Base-by-base conservation (phyloP, 2,797 vertebrate genomes). In the Sebastes jordani region DNA sequence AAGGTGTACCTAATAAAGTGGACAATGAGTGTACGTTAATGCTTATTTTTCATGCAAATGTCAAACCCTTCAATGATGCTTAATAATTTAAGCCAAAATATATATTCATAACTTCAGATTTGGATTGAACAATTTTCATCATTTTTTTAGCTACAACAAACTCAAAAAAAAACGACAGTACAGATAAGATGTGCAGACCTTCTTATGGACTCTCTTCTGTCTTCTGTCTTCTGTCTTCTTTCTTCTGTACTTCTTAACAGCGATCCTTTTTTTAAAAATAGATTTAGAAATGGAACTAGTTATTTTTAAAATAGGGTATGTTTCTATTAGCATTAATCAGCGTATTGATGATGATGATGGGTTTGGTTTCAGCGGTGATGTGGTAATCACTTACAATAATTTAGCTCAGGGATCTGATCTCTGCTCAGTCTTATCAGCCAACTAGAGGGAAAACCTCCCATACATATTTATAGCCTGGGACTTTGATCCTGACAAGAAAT, bases 241-340 rank as follows among this genome's bases (percentile, higher is more conserved):
- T 52, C 49, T 8, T 52, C 9, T 52, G 49, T 52, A 52, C 29
- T 36, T 68, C n/a, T 25, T 54, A 76, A 82, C 78, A 73, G 22
- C 4, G 18, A 77, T 79, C 80, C 9, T 69, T 10, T 68, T 63
- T 67, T 61, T 30, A 32, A 6, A 16, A 71, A 87, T 79, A 49
- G 11, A 52, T 74, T 71, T 52, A 55, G 8, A 78, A 80, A 81
- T 69, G 22, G 32, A 76, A 71, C 20, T 7, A 25, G 22, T n/a
- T 62, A 46, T 56, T 59, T 72, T 22, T 32, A 76, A 83, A 82
- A 75, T 56, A 32, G 61, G 22, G 4, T 61, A 69, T 70, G 68
- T 69, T 71, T 81, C 85, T 89, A 81, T 82, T 46, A n/a, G 55
- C 30, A 54, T 71, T 61, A 74, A 88, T 88, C 73, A 55, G 38